Percentiles rank a stretch among this genome's conserved stretches.
Evolutionary conservation across 2,888 invertebrate genomes (phyloP).

Genomic region (Ellobium chinense): DNA sequence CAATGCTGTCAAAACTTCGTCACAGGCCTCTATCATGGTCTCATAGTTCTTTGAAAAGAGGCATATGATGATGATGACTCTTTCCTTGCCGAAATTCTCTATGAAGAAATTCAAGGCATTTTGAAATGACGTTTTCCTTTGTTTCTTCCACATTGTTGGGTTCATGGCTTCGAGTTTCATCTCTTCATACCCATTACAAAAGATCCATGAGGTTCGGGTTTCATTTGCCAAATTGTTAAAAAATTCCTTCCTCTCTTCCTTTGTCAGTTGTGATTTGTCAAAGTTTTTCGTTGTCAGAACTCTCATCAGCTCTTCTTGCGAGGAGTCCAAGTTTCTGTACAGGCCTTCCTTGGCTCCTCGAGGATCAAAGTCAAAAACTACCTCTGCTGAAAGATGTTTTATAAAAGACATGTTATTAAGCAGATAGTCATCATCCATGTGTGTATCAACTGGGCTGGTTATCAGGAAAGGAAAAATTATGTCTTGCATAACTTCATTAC

Average conservation of each 20-base stretch:
- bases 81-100: conserved; percentile 53
- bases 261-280: conserved; percentile 38
- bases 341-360: conserved; percentile 40
- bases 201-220: conserved; percentile 57
- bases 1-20: conserved; percentile 57
- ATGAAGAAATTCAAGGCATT: conserved; percentile 55
- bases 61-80: conserved; percentile 58
- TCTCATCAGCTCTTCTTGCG: conserved; percentile 41
- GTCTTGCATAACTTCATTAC: conserved; percentile 42
- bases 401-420: conserved; percentile 48
- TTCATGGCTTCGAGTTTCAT: conserved; percentile 42
- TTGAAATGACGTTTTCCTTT: conserved; percentile 57
- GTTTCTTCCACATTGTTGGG: conserved; percentile 56
- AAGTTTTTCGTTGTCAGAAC: conserved; percentile 57
- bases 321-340: conserved; percentile 45
- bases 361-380: conserved; percentile 57
- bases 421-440: conserved; percentile 30
- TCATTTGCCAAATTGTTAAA: conserved; percentile 9
- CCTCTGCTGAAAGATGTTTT: conserved; percentile 50
- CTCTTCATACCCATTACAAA: conserved; percentile 61
- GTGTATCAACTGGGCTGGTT: conserved; percentile 46
- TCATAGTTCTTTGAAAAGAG: conserved; percentile 59
- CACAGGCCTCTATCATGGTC: conserved; percentile 57
- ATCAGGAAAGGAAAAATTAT: conserved; percentile 53
- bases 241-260: conserved; percentile 41